These are phyloP conservation scores for Acanthaster planci DNA, from an alignment of 35 echinoderm and acorn worm genomes.

Conservation along the genomic window DNA sequence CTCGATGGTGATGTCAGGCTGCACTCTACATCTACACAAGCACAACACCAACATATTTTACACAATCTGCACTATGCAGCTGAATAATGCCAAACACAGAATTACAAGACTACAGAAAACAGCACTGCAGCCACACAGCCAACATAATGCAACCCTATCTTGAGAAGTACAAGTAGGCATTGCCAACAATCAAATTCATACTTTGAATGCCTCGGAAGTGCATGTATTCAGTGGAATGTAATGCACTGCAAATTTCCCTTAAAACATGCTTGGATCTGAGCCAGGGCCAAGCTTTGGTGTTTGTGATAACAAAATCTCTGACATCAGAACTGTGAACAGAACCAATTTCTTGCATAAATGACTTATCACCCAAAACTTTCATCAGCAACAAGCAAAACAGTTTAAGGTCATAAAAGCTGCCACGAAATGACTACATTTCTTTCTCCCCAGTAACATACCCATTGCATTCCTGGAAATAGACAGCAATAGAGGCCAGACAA, in stretches of 20 bases:
- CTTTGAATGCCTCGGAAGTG: too few relatives aligned
- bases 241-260: too few relatives aligned
- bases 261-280: too few relatives aligned
- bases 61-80: not conserved
- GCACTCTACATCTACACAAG: slow-evolving; percentile 65
- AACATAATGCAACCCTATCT: too few relatives aligned
- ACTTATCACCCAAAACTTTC: not conserved
- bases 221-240: too few relatives aligned
- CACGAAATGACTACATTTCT: too few relatives aligned
- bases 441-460: slow-evolving; percentile 58
- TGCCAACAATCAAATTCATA: too few relatives aligned
- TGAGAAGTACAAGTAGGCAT: too few relatives aligned
- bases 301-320: not conserved
- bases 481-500: slow-evolving; percentile 91
- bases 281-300: too few relatives aligned
- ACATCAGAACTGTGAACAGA: not conserved
- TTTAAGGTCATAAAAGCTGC: too few relatives aligned
- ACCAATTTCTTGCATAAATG: not conserved
- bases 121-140: not conserved
- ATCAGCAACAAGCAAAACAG: too few relatives aligned
- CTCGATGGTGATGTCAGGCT: slow-evolving; percentile 79
- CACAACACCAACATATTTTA: not conserved
- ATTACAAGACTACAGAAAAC: not conserved
- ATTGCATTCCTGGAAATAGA: slow-evolving; percentile 90
- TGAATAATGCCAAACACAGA: not conserved